Percentiles rank a stretch among this genome's conserved stretches.
These are phyloP conservation scores for Monochamus saltuarius DNA, from an alignment of 1,140 invertebrate genomes.

Conservation along the genomic window DNA sequence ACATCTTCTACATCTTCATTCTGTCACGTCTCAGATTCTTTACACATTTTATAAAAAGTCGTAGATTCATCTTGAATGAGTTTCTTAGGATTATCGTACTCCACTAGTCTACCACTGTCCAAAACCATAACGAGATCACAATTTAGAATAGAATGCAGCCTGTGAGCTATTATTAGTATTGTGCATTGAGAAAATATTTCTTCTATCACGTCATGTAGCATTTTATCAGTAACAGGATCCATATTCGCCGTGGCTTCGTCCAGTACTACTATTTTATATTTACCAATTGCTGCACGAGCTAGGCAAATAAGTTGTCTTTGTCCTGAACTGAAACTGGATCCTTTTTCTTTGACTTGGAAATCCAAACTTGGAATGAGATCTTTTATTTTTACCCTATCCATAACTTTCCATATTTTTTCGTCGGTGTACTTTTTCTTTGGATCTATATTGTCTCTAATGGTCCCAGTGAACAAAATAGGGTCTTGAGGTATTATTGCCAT, in stretches of 20 bases:
- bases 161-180: slow-evolving; percentile 81
- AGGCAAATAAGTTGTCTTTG: slow-evolving; percentile 79
- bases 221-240: slow-evolving; percentile 68
- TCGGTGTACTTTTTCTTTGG: slow-evolving; percentile 58
- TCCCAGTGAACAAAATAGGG: slow-evolving; percentile 66
- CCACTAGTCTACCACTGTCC: slow-evolving; percentile 62
- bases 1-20: too few species aligned
- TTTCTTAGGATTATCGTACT: slow-evolving; percentile 71
- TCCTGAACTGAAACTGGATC: slow-evolving; percentile 73
- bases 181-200: slow-evolving; percentile 71
- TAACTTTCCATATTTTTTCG: slow-evolving; percentile 41
- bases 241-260: slow-evolving; percentile 76
- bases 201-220: slow-evolving; percentile 68
- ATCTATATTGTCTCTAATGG: slow-evolving; percentile 60
- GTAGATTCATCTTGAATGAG: slow-evolving; percentile 65
- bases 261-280: slow-evolving; percentile 76
- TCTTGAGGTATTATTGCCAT: slow-evolving; percentile 87
- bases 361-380: slow-evolving; percentile 37
- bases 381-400: slow-evolving; percentile 49
- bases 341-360: slow-evolving; percentile 60
- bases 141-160: slow-evolving; percentile 81
- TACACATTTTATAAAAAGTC: slow-evolving; percentile 63
- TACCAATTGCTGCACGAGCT: slow-evolving; percentile 71
- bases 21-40: not conserved
- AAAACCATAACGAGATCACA: slow-evolving; percentile 74